Evolutionary conservation across 2,113 vertebrate genomes (phyloP).

Genomic region (Oreotrochilus melanogaster): DNA sequence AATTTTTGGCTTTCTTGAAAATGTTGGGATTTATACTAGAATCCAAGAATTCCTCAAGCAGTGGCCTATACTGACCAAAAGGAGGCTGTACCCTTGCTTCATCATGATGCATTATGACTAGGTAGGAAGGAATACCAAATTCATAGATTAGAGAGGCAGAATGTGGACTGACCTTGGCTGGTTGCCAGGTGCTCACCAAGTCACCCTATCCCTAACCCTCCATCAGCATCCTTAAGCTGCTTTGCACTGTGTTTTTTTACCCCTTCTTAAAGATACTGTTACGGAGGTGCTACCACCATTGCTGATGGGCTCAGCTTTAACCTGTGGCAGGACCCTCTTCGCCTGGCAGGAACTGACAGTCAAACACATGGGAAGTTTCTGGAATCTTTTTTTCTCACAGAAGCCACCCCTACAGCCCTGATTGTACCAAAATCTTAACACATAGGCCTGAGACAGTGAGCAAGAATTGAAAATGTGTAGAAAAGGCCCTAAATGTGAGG

Average conservation of each 20-base stretch:
- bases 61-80: not conserved
- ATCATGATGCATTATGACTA: not conserved
- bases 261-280: not conserved
- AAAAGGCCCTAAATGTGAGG: not conserved
- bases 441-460: not conserved
- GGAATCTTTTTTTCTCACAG: not conserved
- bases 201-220: not conserved
- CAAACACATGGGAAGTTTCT: not conserved
- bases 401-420: not conserved
- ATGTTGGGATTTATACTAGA: not conserved
- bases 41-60: not conserved
- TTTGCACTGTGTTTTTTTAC: not conserved
- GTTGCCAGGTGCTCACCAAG: not conserved
- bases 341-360: not conserved
- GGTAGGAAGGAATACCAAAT: not conserved
- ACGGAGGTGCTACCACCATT: fast-evolving
- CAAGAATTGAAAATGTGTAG: not conserved
- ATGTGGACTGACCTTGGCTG: not conserved
- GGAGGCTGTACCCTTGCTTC: not conserved
- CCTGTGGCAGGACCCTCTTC: not conserved
- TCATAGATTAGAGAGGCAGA: not conserved
- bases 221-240: not conserved
- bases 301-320: not conserved
- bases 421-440: not conserved
- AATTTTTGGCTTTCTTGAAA: not conserved